A percentile compares a stretch with the other conserved stretches of the same genome.
These are phyloP conservation scores for Tromatobia lineatoria DNA, from an alignment of 2,888 invertebrate species.

Conservation along the genomic window DNA sequence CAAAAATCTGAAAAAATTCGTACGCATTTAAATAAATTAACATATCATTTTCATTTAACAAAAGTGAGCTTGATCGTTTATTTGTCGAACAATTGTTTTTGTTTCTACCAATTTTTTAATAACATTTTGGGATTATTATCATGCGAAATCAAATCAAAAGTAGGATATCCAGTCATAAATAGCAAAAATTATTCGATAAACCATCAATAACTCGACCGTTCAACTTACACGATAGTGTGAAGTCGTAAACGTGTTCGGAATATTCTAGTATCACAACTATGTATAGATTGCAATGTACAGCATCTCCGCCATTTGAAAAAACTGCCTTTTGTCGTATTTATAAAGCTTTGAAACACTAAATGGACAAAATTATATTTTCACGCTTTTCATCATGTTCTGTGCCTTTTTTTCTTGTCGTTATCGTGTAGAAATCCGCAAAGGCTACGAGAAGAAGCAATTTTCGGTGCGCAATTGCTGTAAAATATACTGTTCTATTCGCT, in stretches of 20 bases:
- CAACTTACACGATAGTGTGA: constrained; percentile 3
- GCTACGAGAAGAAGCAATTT: constrained; percentile 22
- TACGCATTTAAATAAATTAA: too few relatives aligned
- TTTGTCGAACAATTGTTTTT: too few relatives aligned
- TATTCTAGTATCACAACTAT: constrained; percentile 48
- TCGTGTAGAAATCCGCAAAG: not conserved
- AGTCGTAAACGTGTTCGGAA: constrained; percentile 24
- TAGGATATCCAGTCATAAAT: too few relatives aligned
- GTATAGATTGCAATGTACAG: constrained; percentile 3
- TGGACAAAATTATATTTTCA: not conserved
- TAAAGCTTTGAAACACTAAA: not conserved
- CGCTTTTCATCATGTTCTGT: not conserved
- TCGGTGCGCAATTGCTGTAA: constrained; percentile 10
- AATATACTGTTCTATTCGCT: constrained; percentile 4
- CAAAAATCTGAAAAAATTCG: too few relatives aligned
- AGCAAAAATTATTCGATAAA: too few relatives aligned
- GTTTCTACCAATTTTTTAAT: too few relatives aligned
- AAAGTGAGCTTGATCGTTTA: too few relatives aligned
- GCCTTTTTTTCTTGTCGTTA: not conserved
- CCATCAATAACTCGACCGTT: too few relatives aligned
- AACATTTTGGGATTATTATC: too few relatives aligned
- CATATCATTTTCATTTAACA: too few relatives aligned
- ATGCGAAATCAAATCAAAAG: too few relatives aligned
- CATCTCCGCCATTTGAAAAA: not conserved
- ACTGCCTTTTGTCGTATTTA: not conserved